These are phyloP conservation scores for Nephrocerus scutellatus DNA, from an alignment of 2,888 invertebrate species.

Conservation along the genomic window DNA sequence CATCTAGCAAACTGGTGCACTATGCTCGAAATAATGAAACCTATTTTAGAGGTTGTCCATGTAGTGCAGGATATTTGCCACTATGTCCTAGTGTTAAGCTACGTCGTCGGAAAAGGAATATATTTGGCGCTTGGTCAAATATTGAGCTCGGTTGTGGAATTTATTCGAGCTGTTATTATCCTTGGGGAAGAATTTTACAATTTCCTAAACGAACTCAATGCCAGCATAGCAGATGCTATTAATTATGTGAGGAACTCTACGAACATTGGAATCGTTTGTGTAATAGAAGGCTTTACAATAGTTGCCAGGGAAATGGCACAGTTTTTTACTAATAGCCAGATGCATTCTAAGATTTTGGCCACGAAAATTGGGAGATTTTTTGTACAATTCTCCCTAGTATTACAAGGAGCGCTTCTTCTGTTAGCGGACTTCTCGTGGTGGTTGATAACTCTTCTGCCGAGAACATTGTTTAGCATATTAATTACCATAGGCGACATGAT, in stretches of 20 bases:
- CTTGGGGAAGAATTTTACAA: slow-evolving; percentile 26
- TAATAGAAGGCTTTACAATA: slow-evolving; percentile 8
- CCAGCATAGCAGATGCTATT: slow-evolving; percentile 15
- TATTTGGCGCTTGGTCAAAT: slow-evolving; percentile 15
- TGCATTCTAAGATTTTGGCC: slow-evolving; percentile 15
- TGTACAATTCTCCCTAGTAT: slow-evolving; percentile 14
- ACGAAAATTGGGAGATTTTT: slow-evolving; percentile 14
- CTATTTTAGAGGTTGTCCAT: too few species aligned
- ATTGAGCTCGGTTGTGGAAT: slow-evolving; percentile 13
- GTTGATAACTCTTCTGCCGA: slow-evolving; percentile 23
- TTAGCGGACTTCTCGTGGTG: slow-evolving; percentile 27
- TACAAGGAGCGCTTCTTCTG: slow-evolving; percentile 22
- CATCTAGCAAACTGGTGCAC: too few species aligned
- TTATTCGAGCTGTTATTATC: slow-evolving; percentile 19
- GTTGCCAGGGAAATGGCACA: slow-evolving; percentile 13
- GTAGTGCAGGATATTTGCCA: too few species aligned
- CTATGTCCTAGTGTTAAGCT: slow-evolving; percentile 21
- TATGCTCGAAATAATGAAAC: too few species aligned
- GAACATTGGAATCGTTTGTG: slow-evolving; percentile 11
- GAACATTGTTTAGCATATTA: slow-evolving; percentile 11
- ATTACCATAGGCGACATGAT: slow-evolving; percentile 21
- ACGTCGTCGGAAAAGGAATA: slow-evolving; percentile 24
- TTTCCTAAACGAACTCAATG: slow-evolving; percentile 22
- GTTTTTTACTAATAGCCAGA: slow-evolving; percentile 16
- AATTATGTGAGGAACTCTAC: slow-evolving; percentile 15